Evolutionary conservation across 1,140 invertebrate genomes (phyloP), one percentile per base, ranked within the genome.

Genomic region (Euwallacea fornicatus): DNA sequence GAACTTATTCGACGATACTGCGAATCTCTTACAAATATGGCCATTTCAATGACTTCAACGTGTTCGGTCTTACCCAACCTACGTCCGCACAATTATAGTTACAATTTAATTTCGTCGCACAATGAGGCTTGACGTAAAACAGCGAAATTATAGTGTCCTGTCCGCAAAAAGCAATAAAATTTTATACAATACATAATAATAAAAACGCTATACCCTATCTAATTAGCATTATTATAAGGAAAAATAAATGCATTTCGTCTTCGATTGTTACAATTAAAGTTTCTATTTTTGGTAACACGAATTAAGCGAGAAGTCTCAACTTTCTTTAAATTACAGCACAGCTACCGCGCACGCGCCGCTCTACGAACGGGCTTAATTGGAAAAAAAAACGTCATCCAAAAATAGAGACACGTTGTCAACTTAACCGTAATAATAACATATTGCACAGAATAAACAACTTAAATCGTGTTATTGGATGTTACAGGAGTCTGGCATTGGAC

Each of bases 11-110:
- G 59, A 41, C n/a, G 43, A 60, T 46, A 55, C 74, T 71, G 67
- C 71, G 74, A 74, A 67, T 75, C 75, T 73, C 66, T 71, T 58
- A 72, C 54, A 72, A 53, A 59, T 72, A 72, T 72, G 60, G 66
- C 66, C 68, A 74, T 75, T 65, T 66, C 47, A 72, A 70, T 64
- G 43, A 72, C 72, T 58, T 13, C 41, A 53, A 70, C 56, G 46
- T 50, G 2, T 50, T 50, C 46, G 46, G 21, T 33, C 21, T 2
- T 33, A 33, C 13, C 13, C 46, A 11, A 13, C 46, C 46, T 50
- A 50, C 46, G 46, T 33, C 21, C 9, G 46, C 9, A 50, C 46
- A 13, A 50, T 50, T 4, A 50, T 50, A 50, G 13, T 3, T 11
- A 13, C 46, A 50, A 50, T 13, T 13, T 50, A 33, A 33, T 33